A percentile compares a stretch with the other conserved stretches of the same genome.
phyloP scores from a whole-genome alignment of 2,797 vertebrate genomes.

The Girardinus metallicus region DNA sequence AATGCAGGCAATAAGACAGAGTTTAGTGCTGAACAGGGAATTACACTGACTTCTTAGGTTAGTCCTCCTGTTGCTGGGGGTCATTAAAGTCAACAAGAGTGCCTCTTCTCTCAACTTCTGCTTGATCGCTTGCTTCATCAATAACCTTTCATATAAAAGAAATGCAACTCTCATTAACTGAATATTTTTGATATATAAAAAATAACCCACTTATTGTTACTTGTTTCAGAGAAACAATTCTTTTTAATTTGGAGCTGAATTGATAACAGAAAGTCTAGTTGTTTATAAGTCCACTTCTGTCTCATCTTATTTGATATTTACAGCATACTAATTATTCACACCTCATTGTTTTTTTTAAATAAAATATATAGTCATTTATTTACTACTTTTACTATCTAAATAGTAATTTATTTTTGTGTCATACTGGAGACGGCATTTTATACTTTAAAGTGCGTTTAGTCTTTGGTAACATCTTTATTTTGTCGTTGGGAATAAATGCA shows the following conservation, averaged over 20 bases:
- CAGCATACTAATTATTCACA: background rate
- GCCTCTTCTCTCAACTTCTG: background rate
- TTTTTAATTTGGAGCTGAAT: background rate
- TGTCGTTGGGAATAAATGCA: background rate
- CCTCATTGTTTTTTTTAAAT: background rate
- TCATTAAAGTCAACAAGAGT: background rate
- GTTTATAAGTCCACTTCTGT: background rate
- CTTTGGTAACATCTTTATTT: background rate
- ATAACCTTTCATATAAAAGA: background rate
- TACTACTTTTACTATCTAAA: background rate
- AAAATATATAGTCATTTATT: background rate
- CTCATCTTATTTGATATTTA: background rate
- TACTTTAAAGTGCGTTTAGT: background rate
- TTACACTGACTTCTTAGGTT: background rate
- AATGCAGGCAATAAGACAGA: background rate
- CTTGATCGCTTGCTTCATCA: background rate
- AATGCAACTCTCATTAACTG: background rate
- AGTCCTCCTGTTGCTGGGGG: background rate
- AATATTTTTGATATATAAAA: background rate
- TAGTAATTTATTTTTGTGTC: background rate
- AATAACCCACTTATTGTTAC: background rate
- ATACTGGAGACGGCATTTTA: background rate
- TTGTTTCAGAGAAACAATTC: background rate
- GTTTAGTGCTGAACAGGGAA: background rate
- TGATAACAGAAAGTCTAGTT: background rate